These are phyloP conservation scores for Hipposideros armiger DNA, from an alignment of 2,113 vertebrate species.

Conservation along the genomic window DNA sequence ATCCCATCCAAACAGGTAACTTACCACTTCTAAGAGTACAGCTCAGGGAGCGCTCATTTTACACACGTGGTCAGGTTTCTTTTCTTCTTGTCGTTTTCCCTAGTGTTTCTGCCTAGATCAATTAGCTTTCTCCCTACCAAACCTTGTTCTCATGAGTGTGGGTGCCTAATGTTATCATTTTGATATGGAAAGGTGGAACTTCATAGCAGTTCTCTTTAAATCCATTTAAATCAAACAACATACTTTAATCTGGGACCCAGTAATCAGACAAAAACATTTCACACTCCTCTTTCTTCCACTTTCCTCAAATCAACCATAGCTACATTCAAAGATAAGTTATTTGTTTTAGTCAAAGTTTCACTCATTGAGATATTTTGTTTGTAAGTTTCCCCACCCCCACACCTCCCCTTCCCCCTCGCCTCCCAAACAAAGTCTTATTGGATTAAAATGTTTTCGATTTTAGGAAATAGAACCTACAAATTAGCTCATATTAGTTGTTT, in stretches of 20 bases:
- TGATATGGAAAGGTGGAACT: slow-evolving; percentile 28
- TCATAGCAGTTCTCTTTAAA: slow-evolving; percentile 48
- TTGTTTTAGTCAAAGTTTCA: slow-evolving; percentile 33
- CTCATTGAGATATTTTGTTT: neutral
- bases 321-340: neutral
- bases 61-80: neutral
- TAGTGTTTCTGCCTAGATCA: slow-evolving; percentile 54
- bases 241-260: slow-evolving; percentile 2
- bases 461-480: neutral
- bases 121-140: slow-evolving; percentile 23
- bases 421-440: neutral
- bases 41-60: slow-evolving; percentile 51
- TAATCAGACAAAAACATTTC: neutral
- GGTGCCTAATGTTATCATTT: slow-evolving; percentile 36
- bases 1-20: neutral
- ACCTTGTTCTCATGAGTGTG: slow-evolving; percentile 52
- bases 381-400: neutral
- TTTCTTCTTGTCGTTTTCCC: slow-evolving; percentile 59
- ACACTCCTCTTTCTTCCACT: neutral
- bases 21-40: slow-evolving; percentile 14
- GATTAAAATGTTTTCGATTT: slow-evolving; percentile 35
- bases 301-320: neutral
- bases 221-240: slow-evolving; percentile 41
- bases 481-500: neutral
- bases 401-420: neutral